Conservation (phyloP, 2,797 vertebrate species). For the Esox lucius region DNA sequence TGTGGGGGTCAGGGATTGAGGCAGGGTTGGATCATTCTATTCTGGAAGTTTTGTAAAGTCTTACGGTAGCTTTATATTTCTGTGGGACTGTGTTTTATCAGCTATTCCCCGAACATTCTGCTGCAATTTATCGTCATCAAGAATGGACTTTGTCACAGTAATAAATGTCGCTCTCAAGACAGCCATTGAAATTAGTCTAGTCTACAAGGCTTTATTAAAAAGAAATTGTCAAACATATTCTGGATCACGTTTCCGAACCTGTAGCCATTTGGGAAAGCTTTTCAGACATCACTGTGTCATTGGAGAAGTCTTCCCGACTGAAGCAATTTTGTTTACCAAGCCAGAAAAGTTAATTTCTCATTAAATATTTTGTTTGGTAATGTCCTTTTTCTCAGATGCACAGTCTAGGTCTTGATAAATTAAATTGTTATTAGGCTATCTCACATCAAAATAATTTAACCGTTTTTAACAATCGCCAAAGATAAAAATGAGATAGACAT, state of each 20-base stretch:
- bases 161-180: slow-evolving; percentile 75
- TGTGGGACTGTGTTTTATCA: slow-evolving; percentile 52
- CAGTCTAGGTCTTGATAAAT: too few species aligned
- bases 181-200: slow-evolving; percentile 67
- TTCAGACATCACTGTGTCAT: slow-evolving; percentile 25
- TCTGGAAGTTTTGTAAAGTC: slow-evolving; percentile 16
- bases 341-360: slow-evolving; percentile 37
- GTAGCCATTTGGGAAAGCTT: slow-evolving; percentile 50
- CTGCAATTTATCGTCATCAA: slow-evolving; percentile 69
- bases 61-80: slow-evolving; percentile 52
- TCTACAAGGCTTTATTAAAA: slow-evolving; percentile 74
- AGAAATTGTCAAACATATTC: slow-evolving; percentile 74
- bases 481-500: too few species aligned
- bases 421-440: not conserved
- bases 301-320: slow-evolving; percentile 28
- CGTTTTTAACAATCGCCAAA: not conserved
- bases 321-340: slow-evolving; percentile 29
- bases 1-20: not conserved
- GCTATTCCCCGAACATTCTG: slow-evolving; percentile 68
- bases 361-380: slow-evolving; percentile 54
- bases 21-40: slow-evolving; percentile 4
- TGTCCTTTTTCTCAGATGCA: slow-evolving; percentile 14
- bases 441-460: not conserved
- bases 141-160: slow-evolving; percentile 71
- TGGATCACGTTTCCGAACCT: slow-evolving; percentile 65